Percentiles rank a stretch among this genome's conserved stretches.
Conservation (phyloP, 2,113 vertebrate species). For the Dasyurus viverrinus region DNA sequence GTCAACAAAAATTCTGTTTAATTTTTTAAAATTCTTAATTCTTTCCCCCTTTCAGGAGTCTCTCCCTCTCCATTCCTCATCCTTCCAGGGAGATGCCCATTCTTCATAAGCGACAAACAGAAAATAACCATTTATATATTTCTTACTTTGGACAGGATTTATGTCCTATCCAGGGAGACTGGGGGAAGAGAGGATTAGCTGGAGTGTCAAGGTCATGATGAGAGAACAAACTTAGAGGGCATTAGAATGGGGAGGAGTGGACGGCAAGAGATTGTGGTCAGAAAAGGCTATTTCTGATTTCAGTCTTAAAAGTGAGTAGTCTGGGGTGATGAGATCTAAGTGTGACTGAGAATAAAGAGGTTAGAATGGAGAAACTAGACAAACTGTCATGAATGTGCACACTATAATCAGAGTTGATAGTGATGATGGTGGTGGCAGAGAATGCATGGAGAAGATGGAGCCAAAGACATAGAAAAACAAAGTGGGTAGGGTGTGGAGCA, state of each 20-base stretch:
- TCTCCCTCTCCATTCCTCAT: background rate
- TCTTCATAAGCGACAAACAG: background rate
- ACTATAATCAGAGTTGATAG: background rate
- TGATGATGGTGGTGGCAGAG: background rate
- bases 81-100: background rate
- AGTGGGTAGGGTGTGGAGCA: background rate
- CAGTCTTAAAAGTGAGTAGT: background rate
- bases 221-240: background rate
- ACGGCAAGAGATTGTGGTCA: background rate
- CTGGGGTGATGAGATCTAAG: background rate
- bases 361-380: background rate
- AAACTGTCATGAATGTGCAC: background rate
- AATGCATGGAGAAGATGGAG: background rate
- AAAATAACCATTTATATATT: background rate
- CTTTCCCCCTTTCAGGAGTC: background rate
- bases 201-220: background rate
- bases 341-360: background rate
- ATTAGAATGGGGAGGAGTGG: background rate
- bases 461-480: background rate
- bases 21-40: background rate
- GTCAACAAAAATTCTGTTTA: background rate
- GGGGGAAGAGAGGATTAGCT: background rate
- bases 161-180: background rate
- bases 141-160: background rate
- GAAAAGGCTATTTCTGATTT: background rate